Percentiles rank a stretch among this genome's conserved stretches.
phyloP scores from a whole-genome alignment of 2,888 invertebrate species.

The Polyommatus icarus region DNA sequence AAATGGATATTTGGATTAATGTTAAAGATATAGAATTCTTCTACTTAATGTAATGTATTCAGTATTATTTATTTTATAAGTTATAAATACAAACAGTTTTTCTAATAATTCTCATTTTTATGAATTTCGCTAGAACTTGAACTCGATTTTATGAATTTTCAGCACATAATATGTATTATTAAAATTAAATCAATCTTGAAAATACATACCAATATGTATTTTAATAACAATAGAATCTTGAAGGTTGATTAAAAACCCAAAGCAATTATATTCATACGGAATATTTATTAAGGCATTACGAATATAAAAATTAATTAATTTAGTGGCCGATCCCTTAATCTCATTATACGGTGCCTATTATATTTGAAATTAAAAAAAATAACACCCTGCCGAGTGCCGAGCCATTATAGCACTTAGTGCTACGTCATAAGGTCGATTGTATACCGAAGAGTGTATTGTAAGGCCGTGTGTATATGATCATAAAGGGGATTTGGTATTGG shows the following conservation, averaged over 20 bases:
- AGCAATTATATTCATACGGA: background rate
- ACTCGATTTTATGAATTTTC: too few species aligned
- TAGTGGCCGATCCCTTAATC: conserved; percentile 20
- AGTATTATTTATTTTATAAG: too few species aligned
- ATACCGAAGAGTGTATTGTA: conserved; percentile 33
- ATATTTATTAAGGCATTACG: conserved; percentile 14
- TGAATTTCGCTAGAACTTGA: too few species aligned
- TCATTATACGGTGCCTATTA: conserved; percentile 16
- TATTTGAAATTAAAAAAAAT: conserved; percentile 7
- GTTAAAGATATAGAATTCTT: background rate
- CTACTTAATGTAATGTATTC: too few species aligned
- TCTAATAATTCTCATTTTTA: background rate
- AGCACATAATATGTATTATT: too few species aligned
- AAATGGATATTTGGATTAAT: conserved; percentile 3
- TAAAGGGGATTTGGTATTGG: conserved; percentile 39
- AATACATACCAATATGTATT: too few species aligned
- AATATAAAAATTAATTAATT: conserved; percentile 21
- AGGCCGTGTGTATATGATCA: conserved; percentile 13
- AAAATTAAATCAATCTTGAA: too few species aligned
- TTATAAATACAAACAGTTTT: background rate
- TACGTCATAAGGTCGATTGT: conserved; percentile 39
- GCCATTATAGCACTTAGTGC: background rate
- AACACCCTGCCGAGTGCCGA: too few species aligned
- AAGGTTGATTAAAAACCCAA: background rate
- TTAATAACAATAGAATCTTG: background rate